Evolutionary conservation across 2,888 invertebrate species (phyloP), one percentile per base, ranked within the genome.

Genomic region (Nysson spinosus): DNA sequence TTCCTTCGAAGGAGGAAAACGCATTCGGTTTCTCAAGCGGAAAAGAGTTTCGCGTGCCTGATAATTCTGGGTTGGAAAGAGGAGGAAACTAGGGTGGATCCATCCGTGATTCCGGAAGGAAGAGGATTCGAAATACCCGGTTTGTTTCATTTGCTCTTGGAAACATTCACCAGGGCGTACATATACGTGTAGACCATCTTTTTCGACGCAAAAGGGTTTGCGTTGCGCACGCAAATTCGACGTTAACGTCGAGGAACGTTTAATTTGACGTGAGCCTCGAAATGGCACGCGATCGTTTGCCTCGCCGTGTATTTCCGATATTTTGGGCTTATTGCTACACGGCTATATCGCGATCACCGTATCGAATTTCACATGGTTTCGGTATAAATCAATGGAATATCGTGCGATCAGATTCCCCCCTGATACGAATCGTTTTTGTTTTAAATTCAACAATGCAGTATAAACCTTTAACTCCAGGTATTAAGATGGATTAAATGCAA

Each of bases 191-290:
- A 34, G 34, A 46, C 50, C 46, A 47, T 73, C 56, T 26, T 39
- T 40, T 26, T 19, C 30, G 54, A 54, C 34, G 35, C 43, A 24
- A 42, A 67, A 44, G 22, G 34, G 49, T 30, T 35, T 24, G 46
- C 37, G 26, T 57, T 34, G 43, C 39, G 35, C 84, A 83, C 85
- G 85, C 84, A 82, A 85, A 83, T 84, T 81, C 79, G 81, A 85
- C 84, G 83, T 85, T 84, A 84, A 82, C 80, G 77, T 78, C 77
- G 75, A 69, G 75, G 74, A 83, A 75, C 83, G 81, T 85, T 84
- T 84, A 84, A 85, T 84, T 83, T 82, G 76, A 76, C 76, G 74
- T 72, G 75, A 75, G 68, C 46, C 69, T 77, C 72, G 71, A 80
- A 82, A 80, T 81, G 80, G 76, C 83, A 83, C 81, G 83, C 83